Conservation (phyloP, 1,140 invertebrate genomes). For the Acromyrmex heyeri region DNA sequence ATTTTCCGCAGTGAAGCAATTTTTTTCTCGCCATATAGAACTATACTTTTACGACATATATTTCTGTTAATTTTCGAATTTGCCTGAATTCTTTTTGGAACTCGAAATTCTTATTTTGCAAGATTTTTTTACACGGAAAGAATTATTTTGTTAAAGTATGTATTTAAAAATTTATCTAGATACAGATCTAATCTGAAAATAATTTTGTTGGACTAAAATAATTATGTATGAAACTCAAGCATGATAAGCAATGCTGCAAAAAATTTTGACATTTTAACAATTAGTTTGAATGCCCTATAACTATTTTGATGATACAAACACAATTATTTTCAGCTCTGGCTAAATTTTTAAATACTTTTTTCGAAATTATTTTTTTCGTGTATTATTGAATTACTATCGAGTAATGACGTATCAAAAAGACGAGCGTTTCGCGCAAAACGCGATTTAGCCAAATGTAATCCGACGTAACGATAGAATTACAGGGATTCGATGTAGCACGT, state of each 20-base stretch:
- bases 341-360: no score
- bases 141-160: no score
- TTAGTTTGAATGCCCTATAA: no score
- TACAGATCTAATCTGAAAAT: no score
- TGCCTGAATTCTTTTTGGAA: not conserved
- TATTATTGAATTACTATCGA: not conserved
- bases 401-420: not conserved
- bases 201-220: no score
- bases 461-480: slow-evolving; percentile 25
- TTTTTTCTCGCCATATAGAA: not conserved
- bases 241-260: no score
- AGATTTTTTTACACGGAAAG: not conserved
- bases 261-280: no score
- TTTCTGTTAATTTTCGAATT: not conserved
- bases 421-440: not conserved
- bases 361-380: no score
- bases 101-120: not conserved
- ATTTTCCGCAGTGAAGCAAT: slow-evolving; percentile 40
- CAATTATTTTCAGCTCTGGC: no score
- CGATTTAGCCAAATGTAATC: not conserved
- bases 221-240: no score
- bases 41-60: not conserved
- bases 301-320: no score
- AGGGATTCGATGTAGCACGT: not conserved
- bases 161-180: no score